Evolutionary conservation across 2,888 invertebrate genomes (phyloP), one percentile per base, ranked within the genome.

Genomic region (Metellina segmentata): DNA sequence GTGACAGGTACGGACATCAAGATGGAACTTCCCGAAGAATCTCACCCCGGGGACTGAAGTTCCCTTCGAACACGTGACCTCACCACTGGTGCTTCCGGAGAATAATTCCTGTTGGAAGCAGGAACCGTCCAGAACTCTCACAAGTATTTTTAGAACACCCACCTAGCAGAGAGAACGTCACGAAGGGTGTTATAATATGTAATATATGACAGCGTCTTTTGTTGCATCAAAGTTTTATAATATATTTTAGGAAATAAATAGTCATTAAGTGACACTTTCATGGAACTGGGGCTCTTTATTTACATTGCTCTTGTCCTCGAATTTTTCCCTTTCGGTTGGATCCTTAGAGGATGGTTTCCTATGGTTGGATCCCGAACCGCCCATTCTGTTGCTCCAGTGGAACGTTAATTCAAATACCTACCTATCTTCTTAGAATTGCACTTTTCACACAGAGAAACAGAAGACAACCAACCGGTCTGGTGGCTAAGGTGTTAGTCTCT

Each of bases 1-100:
- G 93, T 92, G 9, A 93, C 93, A 7, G 94, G 94, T 16, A 52
- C 81, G 48, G 93, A 92, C 13, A 93, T 92, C 53, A 85, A 91
- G 69, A 90, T 90, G 71, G 92, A 93, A 69, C 92, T 93, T 8
- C 92, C 90, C 34, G 90, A 89, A 74, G 93, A 93, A 70, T 78
- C 75, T 16, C 85, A 92, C 19, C 78, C 89, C 0, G 86, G 81
- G 20, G 92, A 92, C 53, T 92, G 91, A 34, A 34, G 34, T 34
- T 34, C 78, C 34, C 20, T 11, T 19, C 9, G 34, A 19, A 69
- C 61, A 51, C 13, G n/a, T 85, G 48, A 75, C 85, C 74, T 75
- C 53, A 74, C 74, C 53, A 81, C 81, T 85, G 90, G 90, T 90
- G 90, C 90, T 90, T 90, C 90, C 90, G 11, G 51, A 77, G 52